phyloP scores from a whole-genome alignment of 2,888 invertebrate species.

The Drosophila testacea region DNA sequence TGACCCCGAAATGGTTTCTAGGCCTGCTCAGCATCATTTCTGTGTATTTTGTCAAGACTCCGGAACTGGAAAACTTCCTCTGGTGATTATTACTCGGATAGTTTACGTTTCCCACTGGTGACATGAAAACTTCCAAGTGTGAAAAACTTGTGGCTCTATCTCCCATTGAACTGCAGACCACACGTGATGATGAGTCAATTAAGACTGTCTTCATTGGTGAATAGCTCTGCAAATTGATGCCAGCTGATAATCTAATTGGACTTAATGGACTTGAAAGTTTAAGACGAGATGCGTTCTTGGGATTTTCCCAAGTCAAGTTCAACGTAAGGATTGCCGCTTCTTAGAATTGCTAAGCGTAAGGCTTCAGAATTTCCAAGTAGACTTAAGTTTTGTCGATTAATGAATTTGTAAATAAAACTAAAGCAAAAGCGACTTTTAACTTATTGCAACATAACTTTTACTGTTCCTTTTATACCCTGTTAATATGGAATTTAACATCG shows the following conservation, averaged over 20 bases:
- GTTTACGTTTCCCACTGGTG: slow-evolving; percentile 86
- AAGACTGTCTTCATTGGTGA: slow-evolving; percentile 13
- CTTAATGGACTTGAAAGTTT: not conserved
- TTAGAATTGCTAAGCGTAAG: not conserved
- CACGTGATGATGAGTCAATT: slow-evolving; percentile 21
- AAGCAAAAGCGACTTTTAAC: not conserved
- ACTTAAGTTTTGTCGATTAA: not conserved
- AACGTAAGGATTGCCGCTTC: not conserved
- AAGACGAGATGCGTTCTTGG: not conserved
- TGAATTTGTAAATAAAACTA: not conserved
- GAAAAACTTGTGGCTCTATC: slow-evolving; percentile 81
- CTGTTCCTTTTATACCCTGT: not conserved
- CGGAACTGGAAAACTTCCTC: slow-evolving; percentile 75
- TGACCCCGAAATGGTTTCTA: not conserved
- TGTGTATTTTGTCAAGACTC: slow-evolving; percentile 80
- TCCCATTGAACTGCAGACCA: slow-evolving; percentile 37
- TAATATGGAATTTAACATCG: too few species aligned
- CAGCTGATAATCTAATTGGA: not conserved
- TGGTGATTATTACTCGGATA: slow-evolving; percentile 87
- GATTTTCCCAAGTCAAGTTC: not conserved
- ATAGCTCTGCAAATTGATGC: not conserved
- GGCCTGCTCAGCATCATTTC: slow-evolving; percentile 61
- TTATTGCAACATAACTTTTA: not conserved
- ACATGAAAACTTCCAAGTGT: slow-evolving; percentile 86
- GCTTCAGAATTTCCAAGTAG: not conserved